These are phyloP conservation scores for Aegithalos caudatus DNA, from an alignment of 2,113 vertebrate genomes.

Conservation along the genomic window DNA sequence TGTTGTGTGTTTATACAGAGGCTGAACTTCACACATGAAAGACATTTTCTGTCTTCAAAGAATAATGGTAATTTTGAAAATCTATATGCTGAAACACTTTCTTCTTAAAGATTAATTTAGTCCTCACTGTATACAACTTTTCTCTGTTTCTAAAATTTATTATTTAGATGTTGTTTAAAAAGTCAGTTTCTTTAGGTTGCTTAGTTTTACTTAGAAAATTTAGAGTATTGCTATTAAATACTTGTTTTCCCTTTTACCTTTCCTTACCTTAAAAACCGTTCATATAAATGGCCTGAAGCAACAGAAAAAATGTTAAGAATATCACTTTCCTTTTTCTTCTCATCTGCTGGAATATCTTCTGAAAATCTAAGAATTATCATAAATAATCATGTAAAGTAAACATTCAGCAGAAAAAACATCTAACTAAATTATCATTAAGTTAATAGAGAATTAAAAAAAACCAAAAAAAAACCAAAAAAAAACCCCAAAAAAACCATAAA, in stretches of 20 bases:
- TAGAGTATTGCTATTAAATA: background rate
- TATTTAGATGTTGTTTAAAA: background rate
- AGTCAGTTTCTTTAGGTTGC: background rate
- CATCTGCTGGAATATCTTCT: conserved; percentile 72
- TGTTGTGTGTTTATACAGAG: background rate
- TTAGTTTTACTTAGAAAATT: background rate
- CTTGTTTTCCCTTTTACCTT: background rate
- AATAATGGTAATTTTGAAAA: background rate
- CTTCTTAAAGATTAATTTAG: background rate
- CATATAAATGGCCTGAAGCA: conserved; percentile 95
- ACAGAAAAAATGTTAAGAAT: conserved; percentile 95
- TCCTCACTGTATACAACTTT: background rate
- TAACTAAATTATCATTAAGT: background rate
- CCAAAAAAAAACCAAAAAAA: too few relatives aligned
- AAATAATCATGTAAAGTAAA: background rate
- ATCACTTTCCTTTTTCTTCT: conserved; percentile 78
- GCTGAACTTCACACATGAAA: background rate
- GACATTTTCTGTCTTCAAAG: background rate
- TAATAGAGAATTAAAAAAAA: background rate
- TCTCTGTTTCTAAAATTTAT: background rate
- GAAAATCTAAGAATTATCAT: conserved; percentile 77
- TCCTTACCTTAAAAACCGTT: conserved; percentile 92
- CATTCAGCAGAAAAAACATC: background rate
- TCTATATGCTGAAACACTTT: background rate
- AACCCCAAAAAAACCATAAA: too few relatives aligned